These are phyloP conservation scores for Aplysina aerophoba DNA, from an alignment of 37 sponge, comb jelly and placozoan species.

Conservation along the genomic window DNA sequence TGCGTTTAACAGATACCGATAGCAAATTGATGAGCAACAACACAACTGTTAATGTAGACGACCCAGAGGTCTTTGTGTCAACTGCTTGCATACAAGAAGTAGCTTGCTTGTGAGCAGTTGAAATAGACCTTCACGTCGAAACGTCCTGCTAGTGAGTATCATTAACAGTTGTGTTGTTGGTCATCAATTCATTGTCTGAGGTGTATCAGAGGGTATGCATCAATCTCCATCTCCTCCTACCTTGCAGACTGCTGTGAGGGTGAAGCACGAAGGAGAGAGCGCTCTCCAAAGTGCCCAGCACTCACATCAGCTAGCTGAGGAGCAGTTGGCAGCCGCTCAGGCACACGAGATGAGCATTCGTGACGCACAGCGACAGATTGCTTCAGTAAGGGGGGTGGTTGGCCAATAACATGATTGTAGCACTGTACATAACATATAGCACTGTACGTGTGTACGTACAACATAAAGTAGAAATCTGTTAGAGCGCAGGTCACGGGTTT, in stretches of 20 bases:
- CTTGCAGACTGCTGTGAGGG: slow-evolving; percentile 44
- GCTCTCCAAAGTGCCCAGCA: slow-evolving; percentile 35
- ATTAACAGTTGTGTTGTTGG: background rate
- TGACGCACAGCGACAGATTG: slow-evolving; percentile 46
- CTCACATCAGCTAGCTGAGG: slow-evolving; percentile 1
- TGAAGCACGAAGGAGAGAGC: slow-evolving; percentile 46
- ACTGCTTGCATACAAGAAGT: too few relatives aligned
- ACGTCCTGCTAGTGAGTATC: too few relatives aligned
- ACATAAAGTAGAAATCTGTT: too few relatives aligned
- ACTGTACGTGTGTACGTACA: slow-evolving; percentile 16
- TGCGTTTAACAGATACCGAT: too few relatives aligned
- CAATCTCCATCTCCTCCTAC: background rate
- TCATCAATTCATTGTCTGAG: background rate
- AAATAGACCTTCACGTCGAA: too few relatives aligned
- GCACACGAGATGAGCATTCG: slow-evolving; percentile 13
- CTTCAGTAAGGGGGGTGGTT: slow-evolving; percentile 53
- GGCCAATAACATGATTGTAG: too few relatives aligned
- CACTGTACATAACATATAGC: too few relatives aligned
- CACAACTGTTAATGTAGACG: too few relatives aligned
- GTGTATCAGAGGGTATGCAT: background rate
- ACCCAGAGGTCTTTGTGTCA: too few relatives aligned
- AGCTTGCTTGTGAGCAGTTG: too few relatives aligned
- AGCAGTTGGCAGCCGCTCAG: slow-evolving; percentile 26
- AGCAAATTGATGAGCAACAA: too few relatives aligned
- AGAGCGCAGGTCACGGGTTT: too few relatives aligned